Conservation (phyloP, 2,888 invertebrate species). For the Laspeyria flexula region DNA sequence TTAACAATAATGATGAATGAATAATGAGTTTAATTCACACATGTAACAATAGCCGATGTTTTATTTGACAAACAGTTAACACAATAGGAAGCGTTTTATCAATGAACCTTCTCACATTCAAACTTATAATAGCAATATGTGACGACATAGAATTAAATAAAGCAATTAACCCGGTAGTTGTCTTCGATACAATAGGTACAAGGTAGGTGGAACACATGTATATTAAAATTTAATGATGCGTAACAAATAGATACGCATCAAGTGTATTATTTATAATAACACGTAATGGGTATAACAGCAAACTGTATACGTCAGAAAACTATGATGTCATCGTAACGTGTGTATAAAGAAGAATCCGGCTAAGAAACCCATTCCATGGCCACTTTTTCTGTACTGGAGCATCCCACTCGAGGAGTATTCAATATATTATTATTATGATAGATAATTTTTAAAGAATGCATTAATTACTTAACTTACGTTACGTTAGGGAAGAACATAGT, state of each 20-base stretch:
- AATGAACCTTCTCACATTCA: constrained; percentile 60
- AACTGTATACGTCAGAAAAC: constrained; percentile 64
- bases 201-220: background rate
- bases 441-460: constrained; percentile 43
- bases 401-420: constrained; percentile 58
- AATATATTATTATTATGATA: constrained; percentile 44
- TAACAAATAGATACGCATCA: constrained; percentile 30
- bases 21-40: constrained; percentile 69
- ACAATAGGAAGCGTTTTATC: constrained; percentile 67
- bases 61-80: constrained; percentile 73
- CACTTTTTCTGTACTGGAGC: constrained; percentile 74
- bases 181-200: background rate
- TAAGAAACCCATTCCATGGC: constrained; percentile 74
- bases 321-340: constrained; percentile 72
- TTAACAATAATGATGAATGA: constrained; percentile 54
- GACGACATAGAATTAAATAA: constrained; percentile 55
- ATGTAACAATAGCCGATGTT: constrained; percentile 55
- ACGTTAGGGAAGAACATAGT: constrained; percentile 53
- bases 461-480: constrained; percentile 54
- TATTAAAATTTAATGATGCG: constrained; percentile 7
- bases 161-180: constrained; percentile 19
- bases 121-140: constrained; percentile 69
- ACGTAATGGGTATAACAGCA: constrained; percentile 56
- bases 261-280: constrained; percentile 32
- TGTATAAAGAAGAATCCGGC: constrained; percentile 77